Evolutionary conservation across 1,140 invertebrate species (phyloP).

Genomic region (Lepidurus packardi): DNA sequence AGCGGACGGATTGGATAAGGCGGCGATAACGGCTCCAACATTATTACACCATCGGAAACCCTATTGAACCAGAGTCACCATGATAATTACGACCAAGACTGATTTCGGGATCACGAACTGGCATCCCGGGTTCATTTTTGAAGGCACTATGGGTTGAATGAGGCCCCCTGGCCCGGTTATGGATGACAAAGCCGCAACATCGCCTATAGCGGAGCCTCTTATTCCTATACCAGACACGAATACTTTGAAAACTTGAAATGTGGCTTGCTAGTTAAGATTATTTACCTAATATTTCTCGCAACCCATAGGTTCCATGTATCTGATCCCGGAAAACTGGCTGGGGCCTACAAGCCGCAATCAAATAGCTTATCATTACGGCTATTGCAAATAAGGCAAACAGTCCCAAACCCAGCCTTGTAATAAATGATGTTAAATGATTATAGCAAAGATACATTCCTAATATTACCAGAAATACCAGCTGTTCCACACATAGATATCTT

Average conservation of each 20-base stretch:
- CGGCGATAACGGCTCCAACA: constrained; percentile 8
- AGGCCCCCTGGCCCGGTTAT: constrained; percentile 5
- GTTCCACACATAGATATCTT: background rate
- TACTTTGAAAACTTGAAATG: background rate
- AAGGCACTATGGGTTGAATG: constrained; percentile 10
- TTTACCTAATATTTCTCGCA: background rate
- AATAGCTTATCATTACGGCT: constrained; percentile 1
- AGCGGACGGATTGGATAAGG: background rate
- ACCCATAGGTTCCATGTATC: background rate
- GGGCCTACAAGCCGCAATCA: background rate
- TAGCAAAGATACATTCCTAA: background rate
- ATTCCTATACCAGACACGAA: no score
- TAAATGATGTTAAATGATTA: background rate
- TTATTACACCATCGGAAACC: background rate
- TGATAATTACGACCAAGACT: background rate
- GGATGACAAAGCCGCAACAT: background rate
- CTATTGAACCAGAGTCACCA: background rate
- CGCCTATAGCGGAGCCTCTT: background rate
- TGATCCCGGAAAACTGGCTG: background rate
- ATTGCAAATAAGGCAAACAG: background rate
- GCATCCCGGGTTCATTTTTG: constrained; percentile 3
- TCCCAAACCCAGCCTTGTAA: background rate
- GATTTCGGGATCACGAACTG: background rate
- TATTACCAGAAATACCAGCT: constrained; percentile 2
- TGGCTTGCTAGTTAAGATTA: background rate